These are phyloP conservation scores for Euglossa dilemma DNA, from an alignment of 1,140 invertebrate species.

Conservation along the genomic window DNA sequence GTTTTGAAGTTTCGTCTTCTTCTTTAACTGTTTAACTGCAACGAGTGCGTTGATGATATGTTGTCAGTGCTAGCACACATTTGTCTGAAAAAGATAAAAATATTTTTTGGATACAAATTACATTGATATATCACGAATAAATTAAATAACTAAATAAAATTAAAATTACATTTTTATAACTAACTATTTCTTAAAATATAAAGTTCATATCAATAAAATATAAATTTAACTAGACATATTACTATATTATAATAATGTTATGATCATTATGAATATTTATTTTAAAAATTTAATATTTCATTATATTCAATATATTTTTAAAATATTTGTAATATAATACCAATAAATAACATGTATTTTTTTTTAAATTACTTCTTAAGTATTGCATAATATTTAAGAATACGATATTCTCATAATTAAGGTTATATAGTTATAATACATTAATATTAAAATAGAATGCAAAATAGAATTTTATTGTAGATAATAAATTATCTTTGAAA, in stretches of 20 bases:
- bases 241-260: not conserved
- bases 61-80: constrained; percentile 36
- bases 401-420: not conserved
- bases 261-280: not conserved
- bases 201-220: not conserved
- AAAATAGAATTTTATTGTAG: not conserved
- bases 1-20: constrained; percentile 7
- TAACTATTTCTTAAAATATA: no score
- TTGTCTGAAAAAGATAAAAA: constrained; percentile 44
- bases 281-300: not conserved
- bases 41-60: constrained; percentile 2
- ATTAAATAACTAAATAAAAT: not conserved
- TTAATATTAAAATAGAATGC: not conserved
- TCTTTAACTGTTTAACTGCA: constrained; percentile 33
- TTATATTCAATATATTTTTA: not conserved
- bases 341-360: not conserved
- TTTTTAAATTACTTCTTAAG: not conserved
- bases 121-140: not conserved
- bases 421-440: constrained; percentile 3
- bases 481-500: not conserved
- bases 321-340: not conserved
- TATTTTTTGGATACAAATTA: not conserved
- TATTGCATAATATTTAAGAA: not conserved
- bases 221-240: no score
- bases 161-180: not conserved